These are phyloP conservation scores for Psilopsiagon aurifrons DNA, from an alignment of 2,113 vertebrate species.

Conservation along the genomic window DNA sequence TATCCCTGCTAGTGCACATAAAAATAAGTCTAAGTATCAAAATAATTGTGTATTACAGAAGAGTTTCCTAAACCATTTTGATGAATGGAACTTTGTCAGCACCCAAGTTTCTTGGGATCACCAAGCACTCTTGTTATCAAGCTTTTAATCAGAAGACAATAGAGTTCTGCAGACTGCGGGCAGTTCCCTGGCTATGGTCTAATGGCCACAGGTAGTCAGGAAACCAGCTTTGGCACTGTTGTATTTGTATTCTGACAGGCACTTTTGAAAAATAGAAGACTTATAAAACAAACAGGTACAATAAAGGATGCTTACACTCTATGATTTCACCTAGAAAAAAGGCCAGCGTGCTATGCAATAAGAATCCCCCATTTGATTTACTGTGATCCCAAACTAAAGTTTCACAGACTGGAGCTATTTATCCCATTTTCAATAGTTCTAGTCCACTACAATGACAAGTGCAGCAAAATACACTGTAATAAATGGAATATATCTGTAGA, in stretches of 20 bases:
- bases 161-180: neutral
- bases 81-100: neutral
- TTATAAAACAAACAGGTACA: neutral
- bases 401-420: conserved; percentile 5
- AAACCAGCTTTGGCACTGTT: neutral
- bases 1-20: neutral
- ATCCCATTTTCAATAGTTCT: conserved; percentile 22
- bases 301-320: neutral
- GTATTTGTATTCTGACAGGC: conserved; percentile 17
- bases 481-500: neutral
- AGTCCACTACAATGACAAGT: neutral
- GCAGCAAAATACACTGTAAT: neutral
- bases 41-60: conserved; percentile 38
- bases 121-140: neutral
- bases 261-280: neutral
- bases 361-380: neutral
- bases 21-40: conserved; percentile 15
- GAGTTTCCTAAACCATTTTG: neutral
- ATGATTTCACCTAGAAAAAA: conserved; percentile 8
- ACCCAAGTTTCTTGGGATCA: neutral
- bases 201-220: neutral
- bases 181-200: neutral
- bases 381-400: neutral
- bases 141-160: neutral
- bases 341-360: conserved; percentile 37